phyloP scores from a whole-genome alignment of 2,797 vertebrate genomes.

The Amazona ochrocephala region DNA sequence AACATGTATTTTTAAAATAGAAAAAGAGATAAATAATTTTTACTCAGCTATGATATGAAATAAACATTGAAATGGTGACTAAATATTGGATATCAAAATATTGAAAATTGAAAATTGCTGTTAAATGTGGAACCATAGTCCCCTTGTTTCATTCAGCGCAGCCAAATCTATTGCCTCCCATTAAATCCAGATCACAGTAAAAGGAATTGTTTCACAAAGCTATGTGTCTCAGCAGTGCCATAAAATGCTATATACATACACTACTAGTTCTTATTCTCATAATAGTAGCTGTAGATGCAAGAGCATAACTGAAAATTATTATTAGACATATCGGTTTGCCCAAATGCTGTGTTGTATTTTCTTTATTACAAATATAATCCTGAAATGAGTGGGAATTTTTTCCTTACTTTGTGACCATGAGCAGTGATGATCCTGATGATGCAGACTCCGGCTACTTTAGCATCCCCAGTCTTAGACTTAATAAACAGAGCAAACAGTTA shows the following conservation, averaged over 20 bases:
- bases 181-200: background rate
- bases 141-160: background rate
- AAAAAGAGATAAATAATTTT: background rate
- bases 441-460: background rate
- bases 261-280: background rate
- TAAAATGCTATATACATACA: accelerated
- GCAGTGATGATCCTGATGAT: too few relatives aligned
- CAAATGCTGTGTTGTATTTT: background rate
- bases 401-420: background rate
- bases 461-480: accelerated
- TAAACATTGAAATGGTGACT: background rate
- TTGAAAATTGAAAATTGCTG: background rate
- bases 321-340: background rate
- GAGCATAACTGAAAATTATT: background rate
- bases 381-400: background rate
- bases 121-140: background rate
- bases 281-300: background rate
- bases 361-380: background rate
- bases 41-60: background rate
- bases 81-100: background rate
- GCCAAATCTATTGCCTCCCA: background rate
- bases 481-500: background rate
- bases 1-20: background rate
- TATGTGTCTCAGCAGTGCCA: background rate
- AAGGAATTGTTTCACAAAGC: background rate